Base-by-base conservation (phyloP, 2,797 vertebrate species). In the Lacerta viridis region DNA sequence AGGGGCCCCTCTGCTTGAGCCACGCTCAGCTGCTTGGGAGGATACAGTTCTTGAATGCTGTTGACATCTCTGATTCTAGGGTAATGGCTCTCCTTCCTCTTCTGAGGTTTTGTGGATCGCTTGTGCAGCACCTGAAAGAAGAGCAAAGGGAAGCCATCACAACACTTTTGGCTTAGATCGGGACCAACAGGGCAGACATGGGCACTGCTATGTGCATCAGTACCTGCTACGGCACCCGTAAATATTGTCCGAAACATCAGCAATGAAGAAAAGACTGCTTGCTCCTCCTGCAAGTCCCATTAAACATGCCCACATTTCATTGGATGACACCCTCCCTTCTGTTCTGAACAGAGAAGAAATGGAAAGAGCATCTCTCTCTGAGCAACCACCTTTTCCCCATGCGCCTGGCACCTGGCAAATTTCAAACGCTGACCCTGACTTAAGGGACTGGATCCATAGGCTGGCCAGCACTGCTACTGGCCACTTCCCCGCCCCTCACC, bases 31-130 rank as follows among this genome's bases (percentile, higher is more conserved):
- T 4, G 41, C 80, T 17, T 2, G 89, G 76, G 69, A 94, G 96
- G 98, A 99, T 99, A 98, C 98, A 98, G 89, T 9, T 98, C 97
- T 50, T 97, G 96, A 2, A 98, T 76, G 0, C 96, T 93, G 87
- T 96, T 88, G 61, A 98, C 71, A 84, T 98, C 96, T 72, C 96
- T 96, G 68, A 95, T 84, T 68, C 95, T 96, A 0, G 95, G 95
- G 0, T 90, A 91, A 5, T 81, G 80, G 7, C 95, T 95, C 18
- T 97, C 96, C 90, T 93, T 96, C 10, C 87, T 97, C 9, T 90
- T 94, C 43, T 92, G 93, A 1, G 91, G 77, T 87, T 95, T 97
- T 1, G 0, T 1, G 0, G 64, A 88, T 80, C 18, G 97, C 95
- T 97, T 98, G 91, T 90, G 97, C 25, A 98, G 95, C 86, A 97